Base-by-base conservation (phyloP, 2,797 vertebrate species). In the Iguana delicatissima region DNA sequence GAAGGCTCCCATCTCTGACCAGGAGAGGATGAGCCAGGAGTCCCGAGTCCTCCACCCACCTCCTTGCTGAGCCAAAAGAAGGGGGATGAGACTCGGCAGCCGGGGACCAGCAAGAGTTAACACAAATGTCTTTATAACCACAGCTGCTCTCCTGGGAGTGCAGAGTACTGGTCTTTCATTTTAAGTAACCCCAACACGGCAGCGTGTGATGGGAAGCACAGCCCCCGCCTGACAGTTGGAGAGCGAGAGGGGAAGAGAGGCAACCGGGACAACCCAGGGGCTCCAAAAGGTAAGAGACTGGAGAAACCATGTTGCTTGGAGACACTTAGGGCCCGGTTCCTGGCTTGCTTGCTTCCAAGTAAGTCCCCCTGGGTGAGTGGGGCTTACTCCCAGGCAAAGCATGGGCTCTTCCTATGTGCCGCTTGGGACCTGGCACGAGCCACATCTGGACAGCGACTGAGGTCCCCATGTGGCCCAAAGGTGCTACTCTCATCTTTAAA, bases 111-210 rank as follows among this genome's bases (percentile, higher is more conserved):
- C 2, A 0, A 95, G 96, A 92, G 96, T 96, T 97, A 96, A 97
- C n/a, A 82, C 89, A 85, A 88, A 94, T 93, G 94, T 93, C 94
- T 94, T 91, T n/a, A 89, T 93, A 94, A 92, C 93, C 95, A 93
- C 95, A 90, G 89, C 85, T 0, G 86, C 92, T 94, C 94, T 93
- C 95, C 92, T 35, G 93, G 95, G 96, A 96, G 93, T 79, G 77
- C 92, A 62, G 94, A 95, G 93, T 29, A 94, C 96, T 92, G 94
- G 24, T 92, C 92, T 96, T 94, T 97, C 96, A 95, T 96, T 96
- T 95, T 94, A 96, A 96, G 95, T 96, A 96, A 96, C 95, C 96
- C 96, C 92, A 96, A 95, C 79, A 29, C 90, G 2, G 80, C 12
- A 0, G 62, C 22, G 4, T 84, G 92, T 90, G 94, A 95, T 90